phyloP scores from a whole-genome alignment of 2,113 vertebrate genomes.

The Synodontis membranacea region DNA sequence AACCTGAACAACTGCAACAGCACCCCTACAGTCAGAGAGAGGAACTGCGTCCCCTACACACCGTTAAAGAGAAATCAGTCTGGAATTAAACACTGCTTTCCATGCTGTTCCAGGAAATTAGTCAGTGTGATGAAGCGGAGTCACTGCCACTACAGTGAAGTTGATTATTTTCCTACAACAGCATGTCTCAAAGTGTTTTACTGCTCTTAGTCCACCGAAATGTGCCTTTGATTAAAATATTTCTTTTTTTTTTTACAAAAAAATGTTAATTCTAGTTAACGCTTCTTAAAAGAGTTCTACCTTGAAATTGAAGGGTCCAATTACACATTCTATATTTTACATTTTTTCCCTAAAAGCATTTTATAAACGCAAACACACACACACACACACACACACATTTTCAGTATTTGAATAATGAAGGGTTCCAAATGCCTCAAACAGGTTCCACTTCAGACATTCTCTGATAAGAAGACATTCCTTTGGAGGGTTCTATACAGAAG shows the following conservation, averaged over 20 bases:
- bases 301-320: background rate
- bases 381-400: too few relatives aligned
- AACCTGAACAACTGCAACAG: constrained; percentile 8
- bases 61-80: background rate
- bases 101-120: background rate
- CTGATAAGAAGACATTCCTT: too few relatives aligned
- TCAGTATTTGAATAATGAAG: too few relatives aligned
- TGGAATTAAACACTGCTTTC: background rate
- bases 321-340: background rate
- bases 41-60: background rate
- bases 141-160: background rate
- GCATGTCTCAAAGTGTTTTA: background rate
- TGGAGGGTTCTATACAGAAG: too few relatives aligned
- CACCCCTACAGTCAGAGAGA: constrained; percentile 24
- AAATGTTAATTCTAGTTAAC: too few relatives aligned
- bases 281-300: background rate
- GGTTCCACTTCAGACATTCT: too few relatives aligned
- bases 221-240: background rate
- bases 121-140: background rate
- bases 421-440: too few relatives aligned
- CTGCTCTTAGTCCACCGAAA: background rate
- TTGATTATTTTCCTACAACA: background rate
- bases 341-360: background rate
- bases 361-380: background rate
- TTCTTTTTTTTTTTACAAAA: background rate